A percentile compares a stretch with the other conserved stretches of the same genome.
These are phyloP conservation scores for Hirtodrosophila alboralis DNA, from an alignment of 2,888 invertebrate genomes.

Conservation along the genomic window DNA sequence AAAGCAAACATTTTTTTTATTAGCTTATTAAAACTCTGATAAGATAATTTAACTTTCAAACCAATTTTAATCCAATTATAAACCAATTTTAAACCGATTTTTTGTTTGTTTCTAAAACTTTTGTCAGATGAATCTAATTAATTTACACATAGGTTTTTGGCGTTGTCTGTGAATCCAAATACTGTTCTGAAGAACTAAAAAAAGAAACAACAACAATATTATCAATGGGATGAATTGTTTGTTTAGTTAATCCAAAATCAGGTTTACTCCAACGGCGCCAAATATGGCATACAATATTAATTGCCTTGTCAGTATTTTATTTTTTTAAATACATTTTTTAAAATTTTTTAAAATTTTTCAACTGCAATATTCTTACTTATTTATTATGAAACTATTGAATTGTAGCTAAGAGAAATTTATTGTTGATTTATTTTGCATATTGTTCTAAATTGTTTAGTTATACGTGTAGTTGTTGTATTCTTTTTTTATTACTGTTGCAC, in stretches of 20 bases:
- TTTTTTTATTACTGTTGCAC: slow-evolving; percentile 14
- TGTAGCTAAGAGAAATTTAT: too few relatives aligned
- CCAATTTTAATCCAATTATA: too few relatives aligned
- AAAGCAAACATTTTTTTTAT: too few relatives aligned
- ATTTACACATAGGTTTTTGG: slow-evolving; percentile 43
- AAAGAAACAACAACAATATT: slow-evolving; percentile 15
- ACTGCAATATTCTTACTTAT: too few relatives aligned
- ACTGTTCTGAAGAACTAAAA: slow-evolving; percentile 33
- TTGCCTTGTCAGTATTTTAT: slow-evolving; percentile 62
- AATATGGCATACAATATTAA: slow-evolving; percentile 73
- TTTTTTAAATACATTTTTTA: slow-evolving; percentile 52
- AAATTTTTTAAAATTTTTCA: too few relatives aligned
- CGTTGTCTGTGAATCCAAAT: slow-evolving; percentile 32
- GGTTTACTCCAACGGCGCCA: slow-evolving; percentile 71
- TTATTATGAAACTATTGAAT: too few relatives aligned
- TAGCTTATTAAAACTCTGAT: too few relatives aligned
- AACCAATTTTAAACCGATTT: slow-evolving; percentile 10
- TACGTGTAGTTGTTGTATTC: too few relatives aligned
- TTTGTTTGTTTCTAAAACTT: slow-evolving; percentile 3
- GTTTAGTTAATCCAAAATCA: slow-evolving; percentile 67
- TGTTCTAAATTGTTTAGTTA: too few relatives aligned
- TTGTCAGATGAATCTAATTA: slow-evolving; percentile 47
- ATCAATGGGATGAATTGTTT: slow-evolving; percentile 50
- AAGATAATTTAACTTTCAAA: too few relatives aligned
- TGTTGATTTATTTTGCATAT: too few relatives aligned